phyloP scores from a whole-genome alignment of 2,797 vertebrate genomes.

The Enteromius anoplus region DNA sequence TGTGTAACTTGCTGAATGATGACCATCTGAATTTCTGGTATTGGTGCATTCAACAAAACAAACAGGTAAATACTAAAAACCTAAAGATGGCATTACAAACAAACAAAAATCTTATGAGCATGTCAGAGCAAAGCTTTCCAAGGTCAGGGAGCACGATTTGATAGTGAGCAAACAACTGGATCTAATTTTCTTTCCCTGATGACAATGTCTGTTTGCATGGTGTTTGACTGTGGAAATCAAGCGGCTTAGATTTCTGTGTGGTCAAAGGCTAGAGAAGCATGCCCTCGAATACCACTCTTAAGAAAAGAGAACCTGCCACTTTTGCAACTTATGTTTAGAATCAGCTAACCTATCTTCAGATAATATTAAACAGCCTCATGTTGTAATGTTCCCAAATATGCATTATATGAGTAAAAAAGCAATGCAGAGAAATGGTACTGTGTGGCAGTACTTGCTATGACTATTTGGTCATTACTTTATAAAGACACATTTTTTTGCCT shows the following conservation, averaged over 20 bases:
- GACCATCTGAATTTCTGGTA: background rate
- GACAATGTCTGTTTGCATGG: conserved; percentile 8
- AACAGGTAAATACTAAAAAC: background rate
- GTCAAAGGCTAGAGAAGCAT: background rate
- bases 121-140: background rate
- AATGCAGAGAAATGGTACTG: conserved; percentile 5
- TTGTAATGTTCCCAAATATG: background rate
- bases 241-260: background rate
- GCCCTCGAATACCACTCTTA: background rate
- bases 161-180: background rate
- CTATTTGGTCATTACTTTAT: conserved; percentile 2
- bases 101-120: background rate
- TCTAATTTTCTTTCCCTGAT: background rate
- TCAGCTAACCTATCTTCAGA: background rate
- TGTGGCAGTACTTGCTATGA: background rate
- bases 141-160: background rate
- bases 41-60: background rate
- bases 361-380: background rate
- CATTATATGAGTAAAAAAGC: background rate
- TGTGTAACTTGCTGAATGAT: background rate
- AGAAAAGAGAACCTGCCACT: conserved; percentile 12
- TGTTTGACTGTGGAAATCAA: conserved; percentile 26
- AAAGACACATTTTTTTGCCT: background rate
- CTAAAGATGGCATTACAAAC: background rate
- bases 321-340: background rate